Evolutionary conservation across 2,113 vertebrate species (phyloP).

Genomic region (Clarias batrachus): DNA sequence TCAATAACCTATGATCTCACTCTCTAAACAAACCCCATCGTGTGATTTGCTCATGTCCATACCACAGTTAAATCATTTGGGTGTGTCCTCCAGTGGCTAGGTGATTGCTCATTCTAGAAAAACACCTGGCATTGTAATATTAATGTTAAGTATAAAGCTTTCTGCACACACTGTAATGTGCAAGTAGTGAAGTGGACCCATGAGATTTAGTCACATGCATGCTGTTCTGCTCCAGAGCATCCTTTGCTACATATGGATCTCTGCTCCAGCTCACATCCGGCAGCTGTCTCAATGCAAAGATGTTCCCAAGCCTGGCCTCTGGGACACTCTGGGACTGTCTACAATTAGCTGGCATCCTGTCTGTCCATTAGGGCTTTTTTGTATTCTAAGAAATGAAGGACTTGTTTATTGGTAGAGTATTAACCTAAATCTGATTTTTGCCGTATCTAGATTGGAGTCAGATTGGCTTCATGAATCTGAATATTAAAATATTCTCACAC

Average conservation of each 20-base stretch:
- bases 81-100: conserved; percentile 5
- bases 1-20: conserved; percentile 8
- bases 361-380: not conserved
- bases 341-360: not conserved
- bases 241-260: not conserved
- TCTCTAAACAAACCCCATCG: conserved; percentile 8
- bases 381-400: too few relatives aligned
- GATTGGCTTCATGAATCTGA: too few relatives aligned
- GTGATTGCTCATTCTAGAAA: not conserved
- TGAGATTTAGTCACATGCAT: conserved; percentile 17
- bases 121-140: not conserved
- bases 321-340: not conserved
- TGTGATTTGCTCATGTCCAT: not conserved
- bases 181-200: not conserved
- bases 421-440: too few relatives aligned
- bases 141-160: not conserved
- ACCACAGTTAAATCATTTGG: conserved; percentile 40
- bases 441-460: too few relatives aligned
- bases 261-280: not conserved
- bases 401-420: too few relatives aligned
- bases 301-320: not conserved
- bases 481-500: too few relatives aligned
- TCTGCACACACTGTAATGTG: not conserved
- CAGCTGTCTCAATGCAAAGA: conserved; percentile 7
- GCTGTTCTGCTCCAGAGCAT: not conserved